Evolutionary conservation across 2,888 invertebrate genomes (phyloP), one percentile per base, ranked within the genome.

Genomic region (Tipula unca): DNA sequence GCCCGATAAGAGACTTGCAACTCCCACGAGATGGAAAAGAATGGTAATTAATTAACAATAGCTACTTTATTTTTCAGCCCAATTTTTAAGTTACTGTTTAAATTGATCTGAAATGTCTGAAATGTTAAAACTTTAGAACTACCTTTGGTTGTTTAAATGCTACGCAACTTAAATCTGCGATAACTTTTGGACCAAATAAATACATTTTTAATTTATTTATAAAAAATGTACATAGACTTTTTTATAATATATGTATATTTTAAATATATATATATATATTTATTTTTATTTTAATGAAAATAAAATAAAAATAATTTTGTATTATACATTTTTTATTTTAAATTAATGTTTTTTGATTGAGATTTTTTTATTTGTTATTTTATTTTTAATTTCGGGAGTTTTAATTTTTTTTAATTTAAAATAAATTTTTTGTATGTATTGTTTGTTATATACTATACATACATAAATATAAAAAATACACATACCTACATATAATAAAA

Each of bases 261-360:
- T 25, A 69, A 8, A 69, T 69, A 69, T 69, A 25, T 69, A 25
- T 25, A 25, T n/a, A n/a, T n/a, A n/a, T n/a, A n/a, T n/a, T n/a
- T n/a, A 10, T 69, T 25, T 69, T 69, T 69, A 69, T 69, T 25
- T 69, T 25, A 69, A 20, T 25, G 20, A 20, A 69, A 69, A 69
- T 25, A 69, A 69, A 69, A 69, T 25, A 25, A 69, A 69, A 25
- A 69, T 25, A 69, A 69, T 69, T 25, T 48, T 48, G 48, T 48
- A 48, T 48, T 48, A 48, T 48, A 48, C 20, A 48, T 48, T 48
- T 69, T 69, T 69, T 69, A 69, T 69, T 69, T 69, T 69, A 69
- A 69, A 69, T 69, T 69, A 69, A 69, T 69, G 69, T 69, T 69
- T 69, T 69, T 69, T 69, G 69, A 69, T 69, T 69, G 69, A 69